Percentiles rank a stretch among this genome's conserved stretches.
Conservation (phyloP, 2,113 vertebrate species). For the Acanthochromis polyacanthus region DNA sequence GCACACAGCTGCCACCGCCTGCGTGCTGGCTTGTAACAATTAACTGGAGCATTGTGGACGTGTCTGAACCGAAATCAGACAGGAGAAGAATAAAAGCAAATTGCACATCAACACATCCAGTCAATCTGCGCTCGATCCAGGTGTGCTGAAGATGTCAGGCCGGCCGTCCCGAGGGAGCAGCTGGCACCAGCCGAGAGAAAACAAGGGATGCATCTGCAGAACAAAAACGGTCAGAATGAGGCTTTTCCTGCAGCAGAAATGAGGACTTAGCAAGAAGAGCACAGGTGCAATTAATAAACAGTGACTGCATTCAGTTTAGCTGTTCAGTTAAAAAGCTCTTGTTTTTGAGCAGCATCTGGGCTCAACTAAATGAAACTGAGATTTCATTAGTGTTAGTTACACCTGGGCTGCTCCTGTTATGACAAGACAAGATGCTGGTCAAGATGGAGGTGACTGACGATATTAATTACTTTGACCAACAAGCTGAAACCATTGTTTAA, state of each 20-base stretch:
- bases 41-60: conserved; percentile 43
- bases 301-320: not conserved
- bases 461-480: too few species aligned
- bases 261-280: conserved; percentile 3
- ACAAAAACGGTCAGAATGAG: too few species aligned
- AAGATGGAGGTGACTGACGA: too few species aligned
- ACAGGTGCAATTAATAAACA: not conserved
- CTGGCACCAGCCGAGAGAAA: not conserved
- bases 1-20: conserved; percentile 11
- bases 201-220: conserved; percentile 15
- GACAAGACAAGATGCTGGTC: too few species aligned
- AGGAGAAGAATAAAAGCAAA: conserved; percentile 29
- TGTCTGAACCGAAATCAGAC: conserved; percentile 43
- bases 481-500: too few species aligned
- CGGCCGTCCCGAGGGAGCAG: conserved; percentile 2
- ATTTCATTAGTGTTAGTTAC: too few species aligned
- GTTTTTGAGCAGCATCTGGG: too few species aligned
- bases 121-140: conserved; percentile 19
- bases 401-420: too few species aligned
- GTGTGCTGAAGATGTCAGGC: not conserved
- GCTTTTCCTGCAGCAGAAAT: not conserved
- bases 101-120: conserved; percentile 39
- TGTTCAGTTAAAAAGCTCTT: too few species aligned
- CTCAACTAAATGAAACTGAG: too few species aligned
- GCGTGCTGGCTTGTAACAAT: conserved; percentile 38